Percentiles rank a stretch among this genome's conserved stretches.
These are phyloP conservation scores for Rhopalosiphum maidis DNA, from an alignment of 1,140 invertebrate species.

Conservation along the genomic window DNA sequence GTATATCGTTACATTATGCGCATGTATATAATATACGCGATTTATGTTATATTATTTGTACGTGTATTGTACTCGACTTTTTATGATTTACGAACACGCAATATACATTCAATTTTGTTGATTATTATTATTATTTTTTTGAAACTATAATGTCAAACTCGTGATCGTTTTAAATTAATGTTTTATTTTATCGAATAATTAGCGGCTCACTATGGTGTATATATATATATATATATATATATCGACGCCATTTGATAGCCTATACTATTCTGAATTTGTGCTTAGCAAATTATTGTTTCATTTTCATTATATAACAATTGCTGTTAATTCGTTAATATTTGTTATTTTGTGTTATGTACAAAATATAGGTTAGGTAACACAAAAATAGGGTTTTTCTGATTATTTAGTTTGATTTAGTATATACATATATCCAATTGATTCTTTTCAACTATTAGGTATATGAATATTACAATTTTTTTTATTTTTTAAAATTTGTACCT, in stretches of 20 bases:
- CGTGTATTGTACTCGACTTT: background rate
- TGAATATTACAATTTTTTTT: too few relatives aligned
- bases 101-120: background rate
- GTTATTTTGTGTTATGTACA: background rate
- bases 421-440: too few relatives aligned
- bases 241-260: background rate
- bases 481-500: too few relatives aligned
- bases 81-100: background rate
- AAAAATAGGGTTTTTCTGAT: too few relatives aligned
- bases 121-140: background rate
- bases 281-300: background rate
- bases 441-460: too few relatives aligned
- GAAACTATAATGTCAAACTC: background rate
- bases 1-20: background rate
- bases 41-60: conserved; percentile 12
- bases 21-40: background rate
- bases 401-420: background rate
- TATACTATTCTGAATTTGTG: background rate
- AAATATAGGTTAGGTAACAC: too few relatives aligned
- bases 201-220: background rate
- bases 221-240: background rate
- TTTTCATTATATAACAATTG: background rate
- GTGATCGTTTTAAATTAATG: background rate
- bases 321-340: background rate
- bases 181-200: background rate